Evolutionary conservation across 2,797 vertebrate genomes (phyloP).

Genomic region (Oreortyx pictus): DNA sequence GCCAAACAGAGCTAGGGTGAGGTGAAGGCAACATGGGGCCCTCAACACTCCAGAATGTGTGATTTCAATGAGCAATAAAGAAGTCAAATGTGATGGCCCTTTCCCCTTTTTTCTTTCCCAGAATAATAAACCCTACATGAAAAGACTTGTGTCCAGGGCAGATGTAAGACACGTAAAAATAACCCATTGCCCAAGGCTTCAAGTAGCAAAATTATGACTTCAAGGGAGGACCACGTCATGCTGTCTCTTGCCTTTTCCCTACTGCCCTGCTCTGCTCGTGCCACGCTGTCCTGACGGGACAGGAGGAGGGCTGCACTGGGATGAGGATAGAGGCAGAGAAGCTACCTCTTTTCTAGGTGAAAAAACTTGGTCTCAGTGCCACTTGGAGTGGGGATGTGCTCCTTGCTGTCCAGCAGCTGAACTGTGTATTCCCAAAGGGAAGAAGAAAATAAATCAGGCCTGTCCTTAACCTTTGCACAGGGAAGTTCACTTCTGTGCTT

Average conservation of each 20-base stretch:
- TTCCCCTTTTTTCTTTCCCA: neutral
- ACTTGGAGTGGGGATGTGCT: fast-evolving
- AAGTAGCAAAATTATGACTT: neutral
- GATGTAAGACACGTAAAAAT: neutral
- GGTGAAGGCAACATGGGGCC: neutral
- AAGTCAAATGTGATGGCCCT: neutral
- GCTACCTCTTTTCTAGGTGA: neutral
- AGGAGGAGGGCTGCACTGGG: neutral
- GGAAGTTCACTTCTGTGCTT: neutral
- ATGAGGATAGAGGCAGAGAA: neutral
- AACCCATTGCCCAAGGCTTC: neutral
- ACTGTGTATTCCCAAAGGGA: neutral
- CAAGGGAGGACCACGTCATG: neutral
- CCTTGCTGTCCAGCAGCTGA: neutral
- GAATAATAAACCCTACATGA: neutral
- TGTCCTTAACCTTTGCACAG: neutral
- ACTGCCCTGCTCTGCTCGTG: neutral
- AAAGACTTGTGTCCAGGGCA: neutral
- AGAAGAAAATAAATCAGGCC: neutral
- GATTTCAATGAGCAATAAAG: neutral
- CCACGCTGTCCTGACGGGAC: neutral
- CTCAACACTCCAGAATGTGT: neutral
- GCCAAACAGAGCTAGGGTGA: neutral
- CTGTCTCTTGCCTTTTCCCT: neutral
- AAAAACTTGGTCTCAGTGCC: neutral